A percentile compares a stretch with the other conserved stretches of the same genome.
phyloP scores from a whole-genome alignment of 2,888 invertebrate species.

The Microplitis manilae region DNA sequence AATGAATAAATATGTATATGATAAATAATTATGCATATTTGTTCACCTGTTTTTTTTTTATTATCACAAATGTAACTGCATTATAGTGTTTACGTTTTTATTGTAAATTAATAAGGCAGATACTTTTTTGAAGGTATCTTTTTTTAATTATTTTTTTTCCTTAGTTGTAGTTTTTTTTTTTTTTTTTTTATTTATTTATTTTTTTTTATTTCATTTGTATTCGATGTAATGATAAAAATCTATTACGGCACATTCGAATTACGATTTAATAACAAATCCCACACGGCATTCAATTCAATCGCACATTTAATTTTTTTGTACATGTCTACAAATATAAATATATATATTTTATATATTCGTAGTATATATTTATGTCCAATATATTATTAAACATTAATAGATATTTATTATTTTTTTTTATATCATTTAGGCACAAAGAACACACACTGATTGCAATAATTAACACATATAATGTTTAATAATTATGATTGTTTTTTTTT shows the following conservation, averaged over 20 bases:
- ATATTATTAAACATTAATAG: conserved; percentile 31
- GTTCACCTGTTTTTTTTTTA: conserved; percentile 19
- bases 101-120: too few species aligned
- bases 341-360: conserved; percentile 34
- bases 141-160: conserved; percentile 9
- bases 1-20: conserved; percentile 42
- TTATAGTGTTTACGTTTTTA: background rate
- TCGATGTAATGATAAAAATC: conserved; percentile 24
- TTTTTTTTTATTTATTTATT: conserved; percentile 5
- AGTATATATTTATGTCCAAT: conserved; percentile 22
- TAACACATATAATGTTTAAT: conserved; percentile 52
- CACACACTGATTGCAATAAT: conserved; percentile 61
- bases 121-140: background rate
- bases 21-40: conserved; percentile 44
- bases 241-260: conserved; percentile 45
- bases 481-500: conserved; percentile 37
- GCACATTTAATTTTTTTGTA: conserved; percentile 35
- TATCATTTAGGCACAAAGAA: conserved; percentile 67
- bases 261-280: conserved; percentile 41
- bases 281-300: conserved; percentile 37
- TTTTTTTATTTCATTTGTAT: conserved; percentile 11
- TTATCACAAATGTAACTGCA: conserved; percentile 13
- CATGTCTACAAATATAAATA: conserved; percentile 43
- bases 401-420: conserved; percentile 34
- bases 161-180: background rate